Evolutionary conservation across 2,113 vertebrate genomes (phyloP), one percentile per base, ranked within the genome.

Genomic region (Narcine bancroftii): DNA sequence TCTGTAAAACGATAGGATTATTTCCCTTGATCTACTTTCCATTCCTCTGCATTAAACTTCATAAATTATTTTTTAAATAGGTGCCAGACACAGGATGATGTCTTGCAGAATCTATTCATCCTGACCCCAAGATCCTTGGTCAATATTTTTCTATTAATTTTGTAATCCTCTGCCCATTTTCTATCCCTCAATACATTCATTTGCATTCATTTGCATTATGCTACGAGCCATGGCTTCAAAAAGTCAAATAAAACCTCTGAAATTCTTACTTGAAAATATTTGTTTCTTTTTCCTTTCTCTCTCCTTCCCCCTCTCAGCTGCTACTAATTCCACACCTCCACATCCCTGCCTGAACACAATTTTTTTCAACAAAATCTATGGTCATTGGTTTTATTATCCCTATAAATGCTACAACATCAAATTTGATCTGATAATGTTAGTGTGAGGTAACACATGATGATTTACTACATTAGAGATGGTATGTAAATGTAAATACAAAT

Each of bases 121-220:
- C 50, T 83, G 79, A 85, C 13, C 50, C 50, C 33, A 85, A 85
- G 50, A 60, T 60, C 53, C 29, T 85, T 60, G 81, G 53, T 60
- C 53, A 85, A 85, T 56, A 85, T 60, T 85, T 85, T 85, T 60
- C 81, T 85, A 60, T 85, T 85, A 36, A 60, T 85, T n/a, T 53
- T 85, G 29, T 85, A 85, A 85, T 85, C 50, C 15, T 60, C 81
- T 85, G n/a, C 33, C 50, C 29, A 17, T 60, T 56, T 85, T 33
- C n/a, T 60, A 60, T 85, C 81, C 50, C 33, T 6, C 33, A 85
- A 53, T 85, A 85, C 50, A n/a, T 56, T 83, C 45, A 39, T 21
- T 77, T 77, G 53, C 29, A 83, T 83, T 83, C n/a, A 83, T 83
- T 83, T 50, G 56, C 50, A 56, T 56, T 33, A 85, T n/a, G 17